Percentiles rank a stretch among this genome's conserved stretches.
phyloP scores from a whole-genome alignment of 2,888 invertebrate species.

The Heliconius ethilla region DNA sequence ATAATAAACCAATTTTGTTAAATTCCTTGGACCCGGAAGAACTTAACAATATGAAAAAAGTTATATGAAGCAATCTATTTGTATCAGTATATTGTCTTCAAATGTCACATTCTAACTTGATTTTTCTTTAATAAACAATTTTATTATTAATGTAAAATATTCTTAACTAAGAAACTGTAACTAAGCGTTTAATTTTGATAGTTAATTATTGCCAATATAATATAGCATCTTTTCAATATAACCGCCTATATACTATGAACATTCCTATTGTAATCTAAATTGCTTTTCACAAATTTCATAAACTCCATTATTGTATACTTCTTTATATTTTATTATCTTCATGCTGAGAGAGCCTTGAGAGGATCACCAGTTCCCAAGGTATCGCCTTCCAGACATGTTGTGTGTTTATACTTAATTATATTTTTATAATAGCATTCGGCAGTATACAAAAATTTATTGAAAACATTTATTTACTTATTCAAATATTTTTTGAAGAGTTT shows the following conservation, averaged over 20 bases:
- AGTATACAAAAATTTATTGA: too few species aligned
- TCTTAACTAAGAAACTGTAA: not conserved
- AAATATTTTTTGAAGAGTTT: not conserved
- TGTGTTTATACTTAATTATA: not conserved
- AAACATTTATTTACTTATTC: too few species aligned
- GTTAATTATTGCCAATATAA: not conserved
- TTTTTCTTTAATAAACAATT: not conserved
- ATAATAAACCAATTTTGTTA: not conserved
- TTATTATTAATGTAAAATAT: not conserved
- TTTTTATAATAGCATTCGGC: too few species aligned
- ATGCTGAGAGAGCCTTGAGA: not conserved
- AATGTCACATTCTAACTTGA: not conserved
- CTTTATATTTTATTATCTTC: not conserved
- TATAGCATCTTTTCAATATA: not conserved
- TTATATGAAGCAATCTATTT: slow-evolving; percentile 12
- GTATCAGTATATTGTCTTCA: slow-evolving; percentile 5
- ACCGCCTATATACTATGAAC: not conserved
- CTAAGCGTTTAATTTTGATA: not conserved
- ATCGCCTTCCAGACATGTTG: not conserved
- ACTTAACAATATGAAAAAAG: not conserved
- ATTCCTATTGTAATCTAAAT: not conserved
- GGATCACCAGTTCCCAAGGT: too few species aligned
- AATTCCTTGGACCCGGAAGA: slow-evolving; percentile 16
- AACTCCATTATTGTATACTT: not conserved
- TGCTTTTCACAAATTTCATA: not conserved